Evolutionary conservation across 2,888 invertebrate species (phyloP).

Genomic region (Scaptodrosophila latifasciaeformis): DNA sequence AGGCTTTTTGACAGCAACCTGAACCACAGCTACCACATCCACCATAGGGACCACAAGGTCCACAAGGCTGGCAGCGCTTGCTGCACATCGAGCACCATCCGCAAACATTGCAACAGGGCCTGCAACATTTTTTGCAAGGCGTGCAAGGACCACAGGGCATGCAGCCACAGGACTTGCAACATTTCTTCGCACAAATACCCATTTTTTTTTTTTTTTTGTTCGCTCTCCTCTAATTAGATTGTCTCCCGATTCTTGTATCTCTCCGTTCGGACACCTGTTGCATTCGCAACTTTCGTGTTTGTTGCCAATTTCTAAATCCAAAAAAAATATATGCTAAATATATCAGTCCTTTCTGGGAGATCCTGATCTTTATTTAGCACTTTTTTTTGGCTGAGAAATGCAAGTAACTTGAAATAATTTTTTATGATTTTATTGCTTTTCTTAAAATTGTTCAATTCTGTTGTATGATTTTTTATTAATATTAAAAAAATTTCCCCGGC

Average conservation of each 20-base stretch:
- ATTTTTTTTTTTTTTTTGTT: too few species aligned
- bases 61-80: constrained; percentile 20
- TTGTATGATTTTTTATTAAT: too few species aligned
- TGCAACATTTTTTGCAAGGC: constrained; percentile 26
- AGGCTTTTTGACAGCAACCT: constrained; percentile 49
- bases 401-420: constrained; percentile 18
- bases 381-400: constrained; percentile 36
- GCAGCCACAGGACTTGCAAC: constrained; percentile 56
- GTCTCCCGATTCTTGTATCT: too few species aligned
- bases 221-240: too few species aligned
- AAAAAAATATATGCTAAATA: constrained; percentile 62
- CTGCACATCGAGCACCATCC: constrained; percentile 6
- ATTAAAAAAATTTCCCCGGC: too few species aligned
- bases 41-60: constrained; percentile 38
- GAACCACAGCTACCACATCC: constrained; percentile 41
- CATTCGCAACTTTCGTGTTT: background rate
- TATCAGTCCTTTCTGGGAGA: constrained; percentile 13
- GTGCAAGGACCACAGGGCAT: constrained; percentile 34
- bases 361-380: constrained; percentile 47
- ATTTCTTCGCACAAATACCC: too few species aligned
- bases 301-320: constrained; percentile 23
- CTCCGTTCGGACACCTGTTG: constrained; percentile 33
- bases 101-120: constrained; percentile 5
- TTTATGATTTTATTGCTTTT: too few species aligned
- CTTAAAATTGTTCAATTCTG: too few species aligned